Evolutionary conservation across 2,113 vertebrate genomes (phyloP), one percentile per base, ranked within the genome.

Genomic region (Rhadina sibilatrix): DNA sequence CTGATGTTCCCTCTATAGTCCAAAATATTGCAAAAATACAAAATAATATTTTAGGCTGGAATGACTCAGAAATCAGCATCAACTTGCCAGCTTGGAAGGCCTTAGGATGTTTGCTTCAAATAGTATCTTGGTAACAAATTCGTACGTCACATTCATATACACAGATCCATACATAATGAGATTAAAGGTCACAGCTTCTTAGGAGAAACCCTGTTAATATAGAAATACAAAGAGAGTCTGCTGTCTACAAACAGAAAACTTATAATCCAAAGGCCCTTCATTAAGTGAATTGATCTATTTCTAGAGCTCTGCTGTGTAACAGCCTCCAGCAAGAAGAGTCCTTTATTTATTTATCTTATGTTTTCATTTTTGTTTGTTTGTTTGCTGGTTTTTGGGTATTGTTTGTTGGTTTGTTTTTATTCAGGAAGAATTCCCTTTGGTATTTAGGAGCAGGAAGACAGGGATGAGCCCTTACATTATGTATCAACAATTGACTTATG

Each of bases 41-140:
- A 72, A 94, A 74, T 66, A 94, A 78, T 93, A 65, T 95, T 96
- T 89, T 94, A 72, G 56, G 65, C 47, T 71, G 42, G 35, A 47
- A 68, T 96, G 96, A 97, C 76, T 97, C 94, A 94, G 95, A 90
- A 94, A 94, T 86, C 70, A 91, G 64, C 44, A 70, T 93, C 75
- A 78, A 31, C 79, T 72, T 90, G 92, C 96, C 94, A 96, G 47
- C 74, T 74, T 93, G 70, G 61, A 93, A 91, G 72, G 96, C 88
- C 84, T 59, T 23, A 74, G 79, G 89, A 80, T 95, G 47, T 96
- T 97, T 97, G 59, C 74, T 83, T 96, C 83, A 78, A 90, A 66
- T 57, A 59, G 92, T 94, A 72, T 83, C 93, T 90, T 94, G 79
- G 93, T 93, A 96, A 97, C 94, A 81, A 95, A 74, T 54, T 94